Base-by-base conservation (phyloP, 2,797 vertebrate genomes). In the Antrozous pallidus region DNA sequence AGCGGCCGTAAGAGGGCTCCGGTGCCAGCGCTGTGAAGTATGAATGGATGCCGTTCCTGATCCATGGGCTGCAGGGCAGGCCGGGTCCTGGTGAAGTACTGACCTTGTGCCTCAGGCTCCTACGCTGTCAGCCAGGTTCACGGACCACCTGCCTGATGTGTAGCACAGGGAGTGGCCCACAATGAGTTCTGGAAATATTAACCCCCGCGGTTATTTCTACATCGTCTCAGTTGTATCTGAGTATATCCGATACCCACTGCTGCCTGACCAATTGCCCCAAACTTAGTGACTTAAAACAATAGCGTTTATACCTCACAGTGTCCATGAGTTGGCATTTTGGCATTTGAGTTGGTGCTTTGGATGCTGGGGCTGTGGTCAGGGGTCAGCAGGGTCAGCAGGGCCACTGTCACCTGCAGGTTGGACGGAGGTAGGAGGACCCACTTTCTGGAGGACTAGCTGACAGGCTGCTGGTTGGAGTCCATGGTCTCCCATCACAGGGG, bases 101-200 rank as follows among this genome's bases (percentile, higher is more conserved):
- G 92, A 77, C 61, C 24, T 45, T n/a, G 65, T 51, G 65, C 65
- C 65, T 70, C n/a, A 38, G 74, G 33, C 63, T 79, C 36, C 36
- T 91, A 18, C 26, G 58, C 58, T 83, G 45, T 91, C 36, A 91
- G 45, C 79, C 74, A 93, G 36, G 51, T 47, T 78, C 92, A 75
- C 69, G 70, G 31, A 69, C 47, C 7, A n/a, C 22, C 42, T 78
- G 54, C 49, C 70, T n/a, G n/a, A n/a, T n/a, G n/a, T n/a, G n/a
- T n/a, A 81, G 80, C 54, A 67, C 16, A 38, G 61, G 80, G 88
- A 71, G 13, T 33, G 54, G 61, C 51, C 8, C 74, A n/a, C 54
- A 69, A 26, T 58, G 69, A 81, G 24, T 16, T 24, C 67, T 56
- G 45, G 47, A 40, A 61, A 70, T 45, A 58, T 22, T 54, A 73